Base-by-base conservation (phyloP, 2,888 invertebrate species). In the Eupithecia insigniata region DNA sequence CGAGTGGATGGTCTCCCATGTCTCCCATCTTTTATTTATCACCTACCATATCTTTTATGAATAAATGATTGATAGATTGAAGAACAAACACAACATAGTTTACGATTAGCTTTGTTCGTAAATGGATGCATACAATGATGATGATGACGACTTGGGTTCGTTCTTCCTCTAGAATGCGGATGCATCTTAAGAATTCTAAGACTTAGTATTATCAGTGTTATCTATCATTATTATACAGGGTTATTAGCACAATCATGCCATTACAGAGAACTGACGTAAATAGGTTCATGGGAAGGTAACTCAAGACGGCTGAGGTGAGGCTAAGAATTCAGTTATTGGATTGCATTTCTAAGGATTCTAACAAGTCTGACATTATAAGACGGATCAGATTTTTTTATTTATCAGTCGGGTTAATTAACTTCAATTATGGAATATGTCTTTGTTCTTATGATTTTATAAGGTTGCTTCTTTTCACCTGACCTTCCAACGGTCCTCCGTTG, bases 271-370 rank as follows among this genome's bases (percentile, higher is more conserved):
- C 55, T 34, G 2, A 71, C 67, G 58, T 69, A 68, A 68, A 64
- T 66, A 62, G 75, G 77, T 75, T 72, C 75, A 64, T 76, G 77
- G 66, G 51, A 71, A 76, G 60, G 71, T 73, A 76, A 75, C 70
- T 55, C 55, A 75, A 76, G 75, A 67, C 67, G 58, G 58, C 26
- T 66, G 67, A 68, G 62, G 22, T 22, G 62, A n/a, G 10, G 28
- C 67, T 34, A 72, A 72, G 78, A 76, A 79, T 78, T 68, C 64
- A 79, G 80, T 84, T 86, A 88, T 89, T 88, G 87, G 89, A 87
- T 88, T 78, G 80, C 87, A 85, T 80, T 85, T 72, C 78, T 86
- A 84, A 71, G 88, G 87, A 78, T 88, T 88, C 88, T 78, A 78
- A 83, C 81, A 70, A 72, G 76, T 69, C 71, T 67, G 69, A 66